Conservation (phyloP, 2,113 vertebrate genomes). For the Oceanites oceanicus region DNA sequence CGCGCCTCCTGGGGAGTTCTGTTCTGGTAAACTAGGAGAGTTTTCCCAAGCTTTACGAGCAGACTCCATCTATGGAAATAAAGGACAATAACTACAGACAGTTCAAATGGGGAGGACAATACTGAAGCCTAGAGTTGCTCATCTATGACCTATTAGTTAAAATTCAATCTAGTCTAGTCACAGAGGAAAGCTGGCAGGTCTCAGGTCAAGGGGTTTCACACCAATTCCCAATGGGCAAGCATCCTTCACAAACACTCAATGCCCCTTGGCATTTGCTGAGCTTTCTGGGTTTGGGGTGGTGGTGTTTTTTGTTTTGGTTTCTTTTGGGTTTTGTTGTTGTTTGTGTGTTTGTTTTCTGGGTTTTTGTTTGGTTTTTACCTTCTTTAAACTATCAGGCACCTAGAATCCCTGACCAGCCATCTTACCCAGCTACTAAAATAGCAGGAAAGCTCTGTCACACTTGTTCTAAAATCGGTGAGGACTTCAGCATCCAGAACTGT, state of each 20-base stretch:
- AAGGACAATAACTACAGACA: neutral
- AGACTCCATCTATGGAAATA: conserved; percentile 89
- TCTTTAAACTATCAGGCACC: neutral
- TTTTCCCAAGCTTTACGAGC: conserved; percentile 99
- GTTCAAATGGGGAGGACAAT: neutral
- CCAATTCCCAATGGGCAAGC: neutral
- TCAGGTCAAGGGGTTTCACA: neutral
- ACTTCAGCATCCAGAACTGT: neutral
- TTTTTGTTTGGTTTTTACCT: neutral
- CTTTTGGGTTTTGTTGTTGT: neutral
- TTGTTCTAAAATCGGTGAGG: neutral
- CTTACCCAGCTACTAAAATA: neutral
- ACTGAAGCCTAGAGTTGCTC: neutral
- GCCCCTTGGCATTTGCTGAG: neutral
- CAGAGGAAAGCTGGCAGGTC: neutral
- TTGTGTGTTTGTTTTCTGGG: neutral
- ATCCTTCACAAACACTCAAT: neutral
- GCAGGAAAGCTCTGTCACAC: neutral
- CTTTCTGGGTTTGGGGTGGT: neutral
- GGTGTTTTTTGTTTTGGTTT: neutral
- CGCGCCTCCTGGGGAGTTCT: conserved; percentile 86
- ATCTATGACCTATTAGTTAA: neutral
- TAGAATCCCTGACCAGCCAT: neutral
- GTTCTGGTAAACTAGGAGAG: conserved; percentile 94
- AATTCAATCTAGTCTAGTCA: neutral